Evolutionary conservation across 1,140 invertebrate species (phyloP).

Genomic region (Tetramorium alpestre): DNA sequence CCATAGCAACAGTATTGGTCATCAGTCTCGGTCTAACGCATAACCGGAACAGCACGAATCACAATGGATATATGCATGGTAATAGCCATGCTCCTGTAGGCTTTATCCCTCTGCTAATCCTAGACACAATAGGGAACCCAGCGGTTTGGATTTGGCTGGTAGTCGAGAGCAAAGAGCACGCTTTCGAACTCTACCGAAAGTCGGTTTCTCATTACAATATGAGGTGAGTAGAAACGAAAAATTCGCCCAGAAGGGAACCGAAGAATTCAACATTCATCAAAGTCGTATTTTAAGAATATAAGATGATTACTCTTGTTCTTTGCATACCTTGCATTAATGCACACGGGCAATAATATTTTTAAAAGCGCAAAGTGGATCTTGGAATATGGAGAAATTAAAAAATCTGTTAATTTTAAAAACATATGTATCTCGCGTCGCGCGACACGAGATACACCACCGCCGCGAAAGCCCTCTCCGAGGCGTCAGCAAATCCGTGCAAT

Average conservation of each 20-base stretch:
- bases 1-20: constrained; percentile 85
- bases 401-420: background rate
- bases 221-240: constrained; percentile 86
- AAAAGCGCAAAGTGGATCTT: background rate
- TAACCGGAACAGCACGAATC: constrained; percentile 83
- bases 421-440: no score
- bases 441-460: no score
- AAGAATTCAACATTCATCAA: no score
- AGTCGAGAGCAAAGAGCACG: constrained; percentile 95
- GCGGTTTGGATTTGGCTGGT: constrained; percentile 90
- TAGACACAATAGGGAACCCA: constrained; percentile 86
- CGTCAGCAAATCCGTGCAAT: no score
- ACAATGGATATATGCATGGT: constrained; percentile 81
- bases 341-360: constrained; percentile 24
- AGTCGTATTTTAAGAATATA: background rate
- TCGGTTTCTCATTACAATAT: constrained; percentile 92
- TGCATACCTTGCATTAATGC: no score
- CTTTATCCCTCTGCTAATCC: constrained; percentile 68
- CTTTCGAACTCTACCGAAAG: constrained; percentile 97
- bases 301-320: background rate
- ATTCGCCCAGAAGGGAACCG: background rate
- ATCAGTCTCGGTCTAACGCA: constrained; percentile 84
- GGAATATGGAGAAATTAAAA: background rate
- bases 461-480: no score
- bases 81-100: constrained; percentile 75